Evolutionary conservation across 2,888 invertebrate species (phyloP), one percentile per base, ranked within the genome.

Genomic region (Lepidonotus clava): DNA sequence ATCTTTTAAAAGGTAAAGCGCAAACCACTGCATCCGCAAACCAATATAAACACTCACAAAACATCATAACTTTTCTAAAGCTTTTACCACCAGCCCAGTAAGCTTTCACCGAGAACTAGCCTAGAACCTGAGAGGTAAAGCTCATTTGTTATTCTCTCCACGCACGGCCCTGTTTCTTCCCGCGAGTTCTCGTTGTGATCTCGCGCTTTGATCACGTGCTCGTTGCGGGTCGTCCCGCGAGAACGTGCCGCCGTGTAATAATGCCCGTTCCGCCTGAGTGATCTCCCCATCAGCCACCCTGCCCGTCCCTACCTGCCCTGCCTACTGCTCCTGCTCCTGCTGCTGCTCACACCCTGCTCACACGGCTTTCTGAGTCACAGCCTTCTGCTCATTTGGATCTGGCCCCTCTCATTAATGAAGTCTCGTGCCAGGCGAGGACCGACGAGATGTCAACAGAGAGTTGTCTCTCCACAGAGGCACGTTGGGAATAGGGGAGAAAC

Each of bases 201-300:
- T 71, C 56, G 56, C 36, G 71, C 71, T 71, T 71, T 71, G 36
- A 71, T 71, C 71, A 71, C 71, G 71, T 71, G 71, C 71, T 71
- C 71, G 71, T 71, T 24, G 34, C 36, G 36, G 11, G 71, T 34
- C 71, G 71, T 71, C 36, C 71, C 36, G 71, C 6, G 71, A 34
- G 71, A n/a, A 71, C 71, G 71, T 71, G 71, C 71, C 36, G 36
- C 71, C 18, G 71, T 71, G 71, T 71, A 71, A 71, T 71, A 71
- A 71, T 71, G 38, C 11, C 71, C 36, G 71, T 71, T 71, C 71
- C 71, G 71, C 71, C 38, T 38, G 21, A 71, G 71, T 21, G 71
- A 11, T 11, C 36, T 71, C 38, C 34, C 71, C 71, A 71, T 38
- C 71, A 34, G 14, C 6, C 5, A 36, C 36, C 32, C 71, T n/a